These are phyloP conservation scores for Hafferia zeledoni DNA, from an alignment of 2,797 vertebrate genomes.

Conservation along the genomic window DNA sequence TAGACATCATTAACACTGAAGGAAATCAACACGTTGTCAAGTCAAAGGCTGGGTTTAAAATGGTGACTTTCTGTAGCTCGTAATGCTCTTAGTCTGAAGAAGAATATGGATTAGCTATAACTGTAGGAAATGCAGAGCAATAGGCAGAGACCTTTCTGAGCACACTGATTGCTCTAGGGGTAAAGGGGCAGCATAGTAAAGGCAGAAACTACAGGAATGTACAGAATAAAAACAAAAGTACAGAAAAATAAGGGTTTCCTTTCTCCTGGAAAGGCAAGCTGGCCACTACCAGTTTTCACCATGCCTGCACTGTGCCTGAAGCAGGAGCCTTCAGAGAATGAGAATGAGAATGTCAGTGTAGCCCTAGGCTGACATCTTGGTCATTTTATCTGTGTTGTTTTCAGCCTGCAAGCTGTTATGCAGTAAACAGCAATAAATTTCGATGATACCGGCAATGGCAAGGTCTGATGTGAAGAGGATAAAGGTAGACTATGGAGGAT, in stretches of 20 bases:
- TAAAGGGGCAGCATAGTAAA: not conserved
- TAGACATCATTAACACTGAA: not conserved
- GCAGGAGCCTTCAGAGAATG: not conserved
- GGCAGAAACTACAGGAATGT: not conserved
- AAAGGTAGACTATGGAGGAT: not conserved
- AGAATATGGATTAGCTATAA: not conserved
- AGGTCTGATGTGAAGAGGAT: not conserved
- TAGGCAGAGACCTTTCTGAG: not conserved
- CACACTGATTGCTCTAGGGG: not conserved
- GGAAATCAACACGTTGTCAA: not conserved
- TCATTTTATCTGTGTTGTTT: not conserved
- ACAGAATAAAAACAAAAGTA: not conserved
- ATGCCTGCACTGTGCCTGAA: not conserved
- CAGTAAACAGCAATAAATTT: not conserved
- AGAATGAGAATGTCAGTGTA: too few relatives aligned
- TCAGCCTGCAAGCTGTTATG: not conserved
- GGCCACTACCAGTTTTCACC: not conserved
- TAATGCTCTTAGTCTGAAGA: not conserved
- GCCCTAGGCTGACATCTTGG: not conserved
- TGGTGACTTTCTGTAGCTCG: not conserved
- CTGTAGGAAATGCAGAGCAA: not conserved
- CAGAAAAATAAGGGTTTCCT: not conserved
- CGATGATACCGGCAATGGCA: not conserved
- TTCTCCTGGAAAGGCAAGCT: not conserved
- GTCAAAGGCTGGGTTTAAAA: not conserved